These are phyloP conservation scores for Noturus placidus DNA, from an alignment of 2,113 vertebrate genomes.

Conservation along the genomic window DNA sequence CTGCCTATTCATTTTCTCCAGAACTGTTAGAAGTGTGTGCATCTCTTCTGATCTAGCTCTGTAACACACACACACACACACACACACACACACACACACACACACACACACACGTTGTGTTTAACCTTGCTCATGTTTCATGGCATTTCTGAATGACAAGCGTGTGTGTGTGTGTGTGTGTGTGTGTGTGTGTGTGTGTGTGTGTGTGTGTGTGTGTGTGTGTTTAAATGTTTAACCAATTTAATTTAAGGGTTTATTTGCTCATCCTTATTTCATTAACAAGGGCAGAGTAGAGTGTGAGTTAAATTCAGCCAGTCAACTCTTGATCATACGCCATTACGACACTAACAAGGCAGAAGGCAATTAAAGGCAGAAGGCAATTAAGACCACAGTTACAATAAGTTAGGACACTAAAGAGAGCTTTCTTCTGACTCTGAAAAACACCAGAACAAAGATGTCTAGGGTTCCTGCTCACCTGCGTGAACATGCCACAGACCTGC, in stretches of 20 bases:
- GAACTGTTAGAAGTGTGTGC: background rate
- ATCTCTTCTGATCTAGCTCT: background rate
- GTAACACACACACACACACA: background rate
- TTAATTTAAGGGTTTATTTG: background rate
- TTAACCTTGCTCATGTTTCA: constrained; percentile 50
- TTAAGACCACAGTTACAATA: too few species aligned
- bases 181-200: constrained; percentile 56
- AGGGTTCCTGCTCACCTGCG: too few species aligned
- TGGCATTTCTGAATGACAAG: constrained; percentile 56
- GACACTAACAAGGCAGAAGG: too few species aligned
- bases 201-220: constrained; percentile 47
- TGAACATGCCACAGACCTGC: too few species aligned
- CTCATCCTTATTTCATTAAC: background rate
- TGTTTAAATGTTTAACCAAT: background rate
- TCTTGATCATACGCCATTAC: background rate
- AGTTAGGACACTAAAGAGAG: too few species aligned
- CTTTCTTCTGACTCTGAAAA: too few species aligned
- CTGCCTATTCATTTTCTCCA: constrained; percentile 7
- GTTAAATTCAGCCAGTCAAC: background rate
- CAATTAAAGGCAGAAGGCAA: too few species aligned
- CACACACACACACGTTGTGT: constrained; percentile 39
- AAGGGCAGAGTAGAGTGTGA: background rate
- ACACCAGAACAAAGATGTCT: too few species aligned
- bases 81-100: constrained; percentile 29
- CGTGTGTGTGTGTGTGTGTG: constrained; percentile 40